Conservation (phyloP, 2,113 vertebrate species). For the Lota lota region DNA sequence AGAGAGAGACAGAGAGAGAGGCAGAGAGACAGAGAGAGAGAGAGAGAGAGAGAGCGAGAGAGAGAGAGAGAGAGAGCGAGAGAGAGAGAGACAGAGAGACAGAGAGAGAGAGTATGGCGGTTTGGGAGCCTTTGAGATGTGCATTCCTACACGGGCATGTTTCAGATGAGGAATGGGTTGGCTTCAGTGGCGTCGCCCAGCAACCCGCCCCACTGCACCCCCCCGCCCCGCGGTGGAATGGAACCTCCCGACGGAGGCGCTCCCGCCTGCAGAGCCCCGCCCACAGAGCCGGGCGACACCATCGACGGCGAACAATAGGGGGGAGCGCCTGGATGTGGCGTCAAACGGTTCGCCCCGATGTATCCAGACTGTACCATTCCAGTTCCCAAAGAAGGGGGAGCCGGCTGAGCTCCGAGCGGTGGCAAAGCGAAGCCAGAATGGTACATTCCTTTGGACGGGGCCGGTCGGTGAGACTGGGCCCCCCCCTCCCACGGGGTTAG, state of each 20-base stretch:
- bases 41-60: too few species aligned
- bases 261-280: conserved; percentile 14
- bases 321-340: conserved; percentile 18
- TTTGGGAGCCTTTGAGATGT: too few species aligned
- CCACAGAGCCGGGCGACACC: conserved; percentile 14
- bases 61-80: too few species aligned
- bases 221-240: not conserved
- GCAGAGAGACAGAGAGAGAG: too few species aligned
- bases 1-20: too few species aligned
- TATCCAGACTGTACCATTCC: conserved; percentile 25
- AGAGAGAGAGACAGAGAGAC: too few species aligned
- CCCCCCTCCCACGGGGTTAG: not conserved
- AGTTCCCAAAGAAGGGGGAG: conserved; percentile 22
- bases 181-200: not conserved
- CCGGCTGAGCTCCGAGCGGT: conserved; percentile 41
- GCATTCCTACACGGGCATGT: not conserved
- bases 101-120: too few species aligned
- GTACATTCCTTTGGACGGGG: conserved; percentile 5
- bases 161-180: conserved; percentile 52
- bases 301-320: conserved; percentile 18
- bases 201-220: not conserved
- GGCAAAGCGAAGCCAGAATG: conserved; percentile 30
- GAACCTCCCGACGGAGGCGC: not conserved
- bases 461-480: conserved; percentile 24
- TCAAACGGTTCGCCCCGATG: conserved; percentile 18